Evolutionary conservation across 2,113 vertebrate genomes (phyloP).

Genomic region (Mionectes macconnelli): DNA sequence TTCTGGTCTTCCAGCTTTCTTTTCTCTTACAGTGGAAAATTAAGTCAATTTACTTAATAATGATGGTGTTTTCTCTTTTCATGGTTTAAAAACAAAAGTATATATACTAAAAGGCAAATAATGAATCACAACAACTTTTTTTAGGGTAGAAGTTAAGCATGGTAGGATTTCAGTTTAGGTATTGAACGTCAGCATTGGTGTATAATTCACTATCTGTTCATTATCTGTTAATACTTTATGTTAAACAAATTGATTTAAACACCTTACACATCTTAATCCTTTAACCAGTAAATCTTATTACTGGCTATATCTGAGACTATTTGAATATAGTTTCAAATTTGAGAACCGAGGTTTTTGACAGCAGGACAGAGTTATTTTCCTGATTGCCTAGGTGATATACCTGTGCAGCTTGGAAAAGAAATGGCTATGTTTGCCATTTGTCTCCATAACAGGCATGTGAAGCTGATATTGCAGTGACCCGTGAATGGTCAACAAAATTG

Average conservation of each 20-base stretch:
- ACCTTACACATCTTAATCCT: neutral
- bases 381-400: neutral
- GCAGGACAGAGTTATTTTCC: neutral
- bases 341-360: neutral
- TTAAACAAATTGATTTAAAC: neutral
- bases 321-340: neutral
- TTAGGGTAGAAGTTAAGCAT: neutral
- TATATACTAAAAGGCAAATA: neutral
- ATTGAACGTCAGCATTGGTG: neutral
- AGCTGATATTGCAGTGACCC: neutral
- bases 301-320: neutral
- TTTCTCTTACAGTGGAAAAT: neutral
- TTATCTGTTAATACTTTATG: neutral
- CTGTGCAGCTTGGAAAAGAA: neutral
- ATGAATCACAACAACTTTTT: neutral
- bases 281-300: neutral
- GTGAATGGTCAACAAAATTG: neutral
- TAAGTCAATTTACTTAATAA: neutral
- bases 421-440: neutral
- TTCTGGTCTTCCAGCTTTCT: neutral
- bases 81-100: neutral
- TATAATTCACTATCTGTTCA: neutral
- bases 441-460: neutral
- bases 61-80: neutral
- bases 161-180: neutral